Base-by-base conservation (phyloP, 2,888 invertebrate species). In the Caradrina kadenii region DNA sequence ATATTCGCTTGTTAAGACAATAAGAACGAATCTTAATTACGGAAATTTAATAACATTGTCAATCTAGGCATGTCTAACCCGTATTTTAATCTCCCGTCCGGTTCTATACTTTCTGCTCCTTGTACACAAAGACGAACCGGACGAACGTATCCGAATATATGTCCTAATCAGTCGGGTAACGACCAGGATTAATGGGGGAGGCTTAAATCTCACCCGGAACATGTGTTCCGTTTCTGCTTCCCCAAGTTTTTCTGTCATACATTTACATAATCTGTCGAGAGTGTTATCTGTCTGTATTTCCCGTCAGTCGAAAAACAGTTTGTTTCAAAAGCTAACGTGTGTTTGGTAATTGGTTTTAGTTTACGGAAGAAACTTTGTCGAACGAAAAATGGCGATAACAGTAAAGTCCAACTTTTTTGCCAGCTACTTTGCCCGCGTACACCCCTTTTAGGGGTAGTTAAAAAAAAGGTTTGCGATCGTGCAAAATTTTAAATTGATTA, bases 111-210 rank as follows among this genome's bases (percentile, higher is more conserved):
- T 58, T 73, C 58, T 73, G 48, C 22, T 19, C 1, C 22, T 6
- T 21, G 19, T 22, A 11, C 42, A 21, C 45, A n/a, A n/a, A 54
- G 35, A 42, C 7, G 53, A 13, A 31, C 13, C 5, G 4, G 31
- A 50, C 19, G 31, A 35, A 42, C 13, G 35, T 21, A 19, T 56
- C 15, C 54, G 58, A 66, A 53, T 65, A 45, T 26, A 54, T 31
- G 11, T 19, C 42, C n/a, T 35, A 35, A 63, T 63, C 69, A 80
- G n/a, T 19, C 15, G 31, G 13, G 10, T n/a, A 17, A n/a, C n/a
- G 5, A 35, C 63, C 55, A 19, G 63, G 63, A 68, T 75, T 53
- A 80, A 49, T 13, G 35, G 6, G 11, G 17, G 21, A 56, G 45
- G 52, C 42, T 68, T 60, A 49, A 39, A 59, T 56, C n/a, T 45